phyloP scores from a whole-genome alignment of 1,140 invertebrate genomes.

The Brachionus rotundiformis region DNA sequence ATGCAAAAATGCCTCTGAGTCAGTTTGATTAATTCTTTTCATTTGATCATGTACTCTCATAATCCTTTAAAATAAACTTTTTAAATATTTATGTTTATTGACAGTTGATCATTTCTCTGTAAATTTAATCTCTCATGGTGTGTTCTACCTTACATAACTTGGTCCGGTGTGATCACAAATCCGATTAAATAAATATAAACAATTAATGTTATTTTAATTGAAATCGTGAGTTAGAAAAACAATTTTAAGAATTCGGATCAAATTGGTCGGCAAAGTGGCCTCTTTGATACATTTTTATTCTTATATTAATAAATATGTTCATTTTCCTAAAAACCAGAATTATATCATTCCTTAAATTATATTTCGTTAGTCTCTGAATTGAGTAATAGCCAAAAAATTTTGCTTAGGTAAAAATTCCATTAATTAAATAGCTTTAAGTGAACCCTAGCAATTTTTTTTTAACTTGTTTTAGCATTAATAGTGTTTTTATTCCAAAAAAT shows the following conservation, averaged over 20 bases:
- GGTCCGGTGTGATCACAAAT: background rate
- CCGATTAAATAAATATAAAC: background rate
- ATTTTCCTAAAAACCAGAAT: no score
- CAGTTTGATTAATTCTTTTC: background rate
- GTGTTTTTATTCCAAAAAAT: no score
- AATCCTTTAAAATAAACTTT: background rate
- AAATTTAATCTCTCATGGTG: background rate
- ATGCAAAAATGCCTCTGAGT: background rate
- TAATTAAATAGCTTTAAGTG: background rate
- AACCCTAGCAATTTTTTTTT: no score
- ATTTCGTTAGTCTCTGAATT: background rate
- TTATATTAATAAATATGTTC: background rate
- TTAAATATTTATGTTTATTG: conserved; percentile 7
- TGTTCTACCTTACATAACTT: background rate
- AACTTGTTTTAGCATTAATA: no score
- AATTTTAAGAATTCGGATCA: background rate
- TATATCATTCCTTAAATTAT: no score
- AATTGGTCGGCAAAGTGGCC: background rate
- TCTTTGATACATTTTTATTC: background rate
- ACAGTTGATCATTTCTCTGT: background rate
- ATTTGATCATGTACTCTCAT: background rate
- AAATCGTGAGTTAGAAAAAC: background rate
- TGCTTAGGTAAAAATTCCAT: background rate
- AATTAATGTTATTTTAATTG: background rate
- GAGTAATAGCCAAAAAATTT: background rate